Evolutionary conservation across 1,140 invertebrate genomes (phyloP), one percentile per base, ranked within the genome.

Genomic region (Drosophila novamexicana): DNA sequence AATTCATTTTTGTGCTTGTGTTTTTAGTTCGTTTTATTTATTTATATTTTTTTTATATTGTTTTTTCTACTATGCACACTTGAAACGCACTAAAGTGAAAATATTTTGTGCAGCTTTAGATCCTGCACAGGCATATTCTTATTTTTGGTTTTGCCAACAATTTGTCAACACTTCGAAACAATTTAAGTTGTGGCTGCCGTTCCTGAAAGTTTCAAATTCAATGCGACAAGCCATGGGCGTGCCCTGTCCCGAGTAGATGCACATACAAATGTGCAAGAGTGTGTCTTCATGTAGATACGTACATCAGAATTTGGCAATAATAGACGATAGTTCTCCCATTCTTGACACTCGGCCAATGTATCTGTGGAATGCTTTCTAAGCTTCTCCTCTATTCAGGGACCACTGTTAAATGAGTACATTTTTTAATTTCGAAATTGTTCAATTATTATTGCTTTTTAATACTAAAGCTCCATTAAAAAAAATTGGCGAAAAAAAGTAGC

Each of bases 111-210:
- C 63, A 67, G 52, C 66, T 53, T 67, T 39, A 22, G 9, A 53
- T 59, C 52, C 45, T 61, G 37, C 47, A 66, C 36, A 45, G 39
- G 37, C 37, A 59, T 52, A 66, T 67, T 72, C 63, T 52, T 67
- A 39, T 52, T 59, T 39, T 9, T 7, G 64, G 47, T 32, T 67
- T 67, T 42, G 40, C 39, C 50, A 68, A 74, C 71, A 74, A 68
- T 74, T 68, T 74, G 71, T 74, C 71, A 74, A 62, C 71, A 68
- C 65, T 74, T 74, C 59, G 56, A 59, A 68, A 68, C 57, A 74
- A 74, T 54, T 61, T 54, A 73, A 68, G 64, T 73, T 67, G 54
- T 54, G 70, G 70, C 40, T 67, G 18, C 52, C 16, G 63, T 42
- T 58, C 54, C 44, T 42, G 34, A 67, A 72, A 67, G 47, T 59